These are phyloP conservation scores for Bathynomus jamesi DNA, from an alignment of 1,140 invertebrate genomes.

Conservation along the genomic window DNA sequence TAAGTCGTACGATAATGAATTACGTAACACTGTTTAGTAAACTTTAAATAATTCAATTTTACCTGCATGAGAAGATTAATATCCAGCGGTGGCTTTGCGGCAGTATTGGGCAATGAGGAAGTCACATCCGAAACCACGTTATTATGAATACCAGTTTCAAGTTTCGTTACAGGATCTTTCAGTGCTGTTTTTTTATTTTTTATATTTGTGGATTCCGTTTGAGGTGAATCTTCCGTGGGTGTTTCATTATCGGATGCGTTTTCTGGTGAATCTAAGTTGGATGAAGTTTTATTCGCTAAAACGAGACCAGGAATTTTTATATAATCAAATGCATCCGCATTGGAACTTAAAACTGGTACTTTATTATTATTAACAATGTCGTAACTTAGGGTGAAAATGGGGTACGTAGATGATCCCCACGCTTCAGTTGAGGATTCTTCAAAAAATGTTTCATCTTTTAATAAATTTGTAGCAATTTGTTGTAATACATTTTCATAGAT, in stretches of 20 bases:
- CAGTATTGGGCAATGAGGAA: neutral
- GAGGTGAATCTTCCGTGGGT: neutral
- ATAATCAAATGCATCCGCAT: neutral
- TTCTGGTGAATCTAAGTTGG: neutral
- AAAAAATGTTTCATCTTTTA: neutral
- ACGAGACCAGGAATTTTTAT: neutral
- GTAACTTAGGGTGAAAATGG: slow-evolving; percentile 5
- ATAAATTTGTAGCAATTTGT: neutral
- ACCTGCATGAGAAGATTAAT: neutral
- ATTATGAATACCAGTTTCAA: neutral
- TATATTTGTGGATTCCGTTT: neutral
- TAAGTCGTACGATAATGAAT: too few relatives aligned
- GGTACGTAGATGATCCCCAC: slow-evolving; percentile 10
- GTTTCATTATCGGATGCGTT: neutral
- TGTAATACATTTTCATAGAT: neutral
- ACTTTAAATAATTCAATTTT: too few relatives aligned
- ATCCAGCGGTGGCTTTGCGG: neutral
- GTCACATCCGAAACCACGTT: neutral
- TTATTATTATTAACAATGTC: neutral
- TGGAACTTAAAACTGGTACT: neutral
- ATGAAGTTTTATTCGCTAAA: neutral
- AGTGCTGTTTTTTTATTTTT: neutral
- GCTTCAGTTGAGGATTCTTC: slow-evolving; percentile 1
- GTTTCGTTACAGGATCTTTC: neutral
- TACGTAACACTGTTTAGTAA: too few relatives aligned